phyloP scores from a whole-genome alignment of 2,797 vertebrate species.

The Xenops minutus region DNA sequence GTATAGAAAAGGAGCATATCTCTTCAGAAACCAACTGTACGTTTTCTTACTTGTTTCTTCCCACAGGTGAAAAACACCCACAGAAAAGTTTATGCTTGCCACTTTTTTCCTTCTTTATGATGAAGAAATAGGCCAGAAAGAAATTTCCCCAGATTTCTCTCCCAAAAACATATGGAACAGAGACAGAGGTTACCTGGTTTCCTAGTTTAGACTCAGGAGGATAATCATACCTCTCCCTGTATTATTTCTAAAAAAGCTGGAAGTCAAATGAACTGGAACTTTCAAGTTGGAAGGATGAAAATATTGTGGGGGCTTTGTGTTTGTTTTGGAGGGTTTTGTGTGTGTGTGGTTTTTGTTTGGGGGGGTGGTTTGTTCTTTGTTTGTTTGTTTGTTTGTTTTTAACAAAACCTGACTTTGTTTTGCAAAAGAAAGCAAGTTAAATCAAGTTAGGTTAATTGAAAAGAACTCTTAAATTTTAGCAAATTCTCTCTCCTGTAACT shows the following conservation, averaged over 20 bases:
- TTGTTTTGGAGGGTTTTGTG: background rate
- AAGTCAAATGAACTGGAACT: background rate
- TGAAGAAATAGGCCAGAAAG: background rate
- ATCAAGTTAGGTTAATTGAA: background rate
- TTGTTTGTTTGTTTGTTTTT: background rate
- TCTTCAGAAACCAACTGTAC: background rate
- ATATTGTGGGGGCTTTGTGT: background rate
- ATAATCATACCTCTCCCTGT: background rate
- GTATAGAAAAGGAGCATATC: background rate
- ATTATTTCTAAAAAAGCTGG: background rate
- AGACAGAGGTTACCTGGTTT: background rate
- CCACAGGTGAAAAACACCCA: background rate
- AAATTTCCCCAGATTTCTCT: background rate
- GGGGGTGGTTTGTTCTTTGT: background rate
- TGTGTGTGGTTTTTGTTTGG: background rate
- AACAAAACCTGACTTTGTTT: background rate
- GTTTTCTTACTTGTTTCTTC: background rate
- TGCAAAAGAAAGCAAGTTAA: background rate
- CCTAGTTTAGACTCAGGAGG: background rate
- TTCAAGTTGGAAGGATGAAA: background rate
- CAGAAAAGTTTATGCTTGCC: background rate
- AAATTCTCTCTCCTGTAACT: background rate
- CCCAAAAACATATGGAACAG: background rate
- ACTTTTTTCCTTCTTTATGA: background rate
- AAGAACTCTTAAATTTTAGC: background rate